Percentiles rank a stretch among this genome's conserved stretches.
Evolutionary conservation across 2,888 invertebrate species (phyloP).

Genomic region (Drosophila aldrichi): DNA sequence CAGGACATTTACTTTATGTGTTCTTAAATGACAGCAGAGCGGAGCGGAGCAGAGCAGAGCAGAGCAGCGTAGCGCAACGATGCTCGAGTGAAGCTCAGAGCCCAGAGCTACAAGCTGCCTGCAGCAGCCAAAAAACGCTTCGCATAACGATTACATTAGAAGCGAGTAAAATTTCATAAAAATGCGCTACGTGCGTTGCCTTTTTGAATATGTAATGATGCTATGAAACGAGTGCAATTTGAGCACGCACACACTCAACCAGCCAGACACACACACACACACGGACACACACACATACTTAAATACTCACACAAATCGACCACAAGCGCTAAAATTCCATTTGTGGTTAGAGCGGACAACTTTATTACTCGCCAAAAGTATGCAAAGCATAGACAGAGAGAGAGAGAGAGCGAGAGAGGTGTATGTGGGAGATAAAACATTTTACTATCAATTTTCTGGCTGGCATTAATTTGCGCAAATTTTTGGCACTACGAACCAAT

Average conservation of each 20-base stretch:
- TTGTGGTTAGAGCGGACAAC: conserved; percentile 66
- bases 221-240: conserved; percentile 69
- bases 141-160: conserved; percentile 77
- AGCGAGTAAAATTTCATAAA: conserved; percentile 78
- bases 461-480: conserved; percentile 70
- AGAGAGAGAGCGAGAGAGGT: conserved; percentile 2
- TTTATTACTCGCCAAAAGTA: conserved; percentile 68
- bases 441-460: conserved; percentile 67
- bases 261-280: conserved; percentile 23
- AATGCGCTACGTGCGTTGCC: conserved; percentile 75
- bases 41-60: not conserved
- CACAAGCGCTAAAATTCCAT: conserved; percentile 74
- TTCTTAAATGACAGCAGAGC: conserved; percentile 73
- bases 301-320: conserved; percentile 53
- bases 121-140: conserved; percentile 51
- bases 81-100: conserved; percentile 9
- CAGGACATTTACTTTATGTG: conserved; percentile 82
- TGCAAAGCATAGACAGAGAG: conserved; percentile 20
- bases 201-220: conserved; percentile 77
- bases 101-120: conserved; percentile 12
- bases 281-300: conserved; percentile 16
- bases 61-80: conserved; percentile 10
- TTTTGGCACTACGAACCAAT: conserved; percentile 70
- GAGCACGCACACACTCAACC: conserved; percentile 45
- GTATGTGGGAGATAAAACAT: conserved; percentile 46